Percentiles rank a stretch among this genome's conserved stretches.
These are phyloP conservation scores for Tinamus guttatus DNA, from an alignment of 2,113 vertebrate genomes.

Conservation along the genomic window DNA sequence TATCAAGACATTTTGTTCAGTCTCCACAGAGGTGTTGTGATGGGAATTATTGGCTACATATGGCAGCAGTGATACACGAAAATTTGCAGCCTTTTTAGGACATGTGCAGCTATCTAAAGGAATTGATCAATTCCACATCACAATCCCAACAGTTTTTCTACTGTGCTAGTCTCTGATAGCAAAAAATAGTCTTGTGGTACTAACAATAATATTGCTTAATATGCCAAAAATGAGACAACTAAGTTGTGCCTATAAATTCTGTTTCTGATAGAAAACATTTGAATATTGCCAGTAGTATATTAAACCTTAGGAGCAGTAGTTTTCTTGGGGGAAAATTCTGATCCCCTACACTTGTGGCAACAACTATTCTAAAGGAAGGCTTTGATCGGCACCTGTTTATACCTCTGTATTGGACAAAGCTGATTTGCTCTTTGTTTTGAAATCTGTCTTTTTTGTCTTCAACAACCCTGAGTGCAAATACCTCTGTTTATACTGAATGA, in stretches of 20 bases:
- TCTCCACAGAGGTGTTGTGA: slow-evolving; percentile 60
- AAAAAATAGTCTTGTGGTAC: neutral
- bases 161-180: neutral
- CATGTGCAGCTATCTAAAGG: neutral
- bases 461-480: neutral
- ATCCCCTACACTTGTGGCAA: neutral
- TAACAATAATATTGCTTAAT: neutral
- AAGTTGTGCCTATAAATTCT: neutral
- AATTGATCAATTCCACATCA: neutral
- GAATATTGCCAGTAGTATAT: neutral
- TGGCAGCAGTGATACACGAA: slow-evolving; percentile 6
- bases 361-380: neutral
- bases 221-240: neutral
- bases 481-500: neutral
- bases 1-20: slow-evolving; percentile 70
- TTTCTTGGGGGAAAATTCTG: neutral
- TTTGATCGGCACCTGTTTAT: neutral
- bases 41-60: slow-evolving; percentile 65
- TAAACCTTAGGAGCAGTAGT: neutral
- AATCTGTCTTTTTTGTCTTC: neutral
- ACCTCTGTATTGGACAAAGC: neutral
- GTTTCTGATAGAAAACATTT: neutral
- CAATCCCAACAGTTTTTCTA: neutral
- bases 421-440: neutral
- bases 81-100: neutral